Evolutionary conservation across 2,113 vertebrate genomes (phyloP).

Genomic region (Aptenodytes patagonicus): DNA sequence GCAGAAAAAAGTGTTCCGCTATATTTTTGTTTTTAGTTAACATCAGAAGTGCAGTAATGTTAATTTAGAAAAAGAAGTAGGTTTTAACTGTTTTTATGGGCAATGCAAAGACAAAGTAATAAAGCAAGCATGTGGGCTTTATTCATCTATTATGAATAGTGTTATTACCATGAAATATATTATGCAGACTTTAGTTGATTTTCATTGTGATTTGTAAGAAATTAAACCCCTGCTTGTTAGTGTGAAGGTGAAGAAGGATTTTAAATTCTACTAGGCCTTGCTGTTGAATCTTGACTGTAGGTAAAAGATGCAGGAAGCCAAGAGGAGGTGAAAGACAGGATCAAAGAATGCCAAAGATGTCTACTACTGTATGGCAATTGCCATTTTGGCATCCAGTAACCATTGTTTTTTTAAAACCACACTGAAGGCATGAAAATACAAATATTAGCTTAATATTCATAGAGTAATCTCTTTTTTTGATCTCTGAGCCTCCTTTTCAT

Average conservation of each 20-base stretch:
- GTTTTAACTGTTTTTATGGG: constrained; percentile 47
- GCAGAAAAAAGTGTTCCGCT: neutral
- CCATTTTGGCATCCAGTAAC: neutral
- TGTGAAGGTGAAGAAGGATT: neutral
- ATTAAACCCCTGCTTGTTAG: neutral
- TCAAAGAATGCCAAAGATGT: neutral
- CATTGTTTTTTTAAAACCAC: neutral
- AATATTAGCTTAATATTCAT: neutral
- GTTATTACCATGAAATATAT: constrained; percentile 33
- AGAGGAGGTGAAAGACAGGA: neutral
- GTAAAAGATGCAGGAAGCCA: neutral
- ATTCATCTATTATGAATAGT: constrained; percentile 26
- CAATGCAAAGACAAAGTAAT: constrained; percentile 3
- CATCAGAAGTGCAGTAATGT: neutral
- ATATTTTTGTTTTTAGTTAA: neutral
- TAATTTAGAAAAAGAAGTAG: constrained; percentile 16
- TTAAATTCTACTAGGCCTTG: neutral
- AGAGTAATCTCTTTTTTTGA: neutral
- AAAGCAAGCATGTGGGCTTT: constrained; percentile 32
- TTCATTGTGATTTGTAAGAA: constrained; percentile 39
- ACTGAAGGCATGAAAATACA: neutral
- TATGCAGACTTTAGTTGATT: neutral
- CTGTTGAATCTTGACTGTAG: neutral
- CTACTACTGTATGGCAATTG: neutral
- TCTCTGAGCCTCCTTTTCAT: neutral